Base-by-base conservation (phyloP, 30 jellyfish, hydroid and myxozoan genomes). In the Aurelia coerulea region DNA sequence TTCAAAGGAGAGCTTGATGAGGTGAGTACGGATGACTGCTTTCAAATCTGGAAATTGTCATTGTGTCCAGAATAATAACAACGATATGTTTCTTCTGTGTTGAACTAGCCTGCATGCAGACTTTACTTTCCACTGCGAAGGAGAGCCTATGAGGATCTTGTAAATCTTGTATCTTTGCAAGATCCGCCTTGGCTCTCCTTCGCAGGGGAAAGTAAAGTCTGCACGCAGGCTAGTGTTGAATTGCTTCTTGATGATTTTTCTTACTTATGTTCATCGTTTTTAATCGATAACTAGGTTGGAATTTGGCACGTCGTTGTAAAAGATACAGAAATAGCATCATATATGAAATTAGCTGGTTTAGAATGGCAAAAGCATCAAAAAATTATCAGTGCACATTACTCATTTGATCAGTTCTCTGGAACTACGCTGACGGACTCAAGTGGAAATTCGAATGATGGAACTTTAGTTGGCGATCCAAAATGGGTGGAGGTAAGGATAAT, bases 361-460 rank as follows among this genome's bases (percentile, higher is more conserved):
- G 92, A 84, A 56, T 94, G 99, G 99, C 97, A 92, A 14, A 79
- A 84, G 66, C 99, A 94, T 71, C 97, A 88, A 79, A 92, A 86
- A 41, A 65, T 89, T 11, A 66, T 94, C 31, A 81, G 90, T 63
- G 99, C 97, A 5, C 97, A 94, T 54, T 94, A 81, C 60, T 76
- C 92, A 14, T 74, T 94, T 33, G 97, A 94, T 88, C 97, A 94
- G 54, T 64, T 79, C 39, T 79, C 96, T 50, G 93, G 96, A 15
- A 33, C 92, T 10, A 73, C 54, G 29, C 80, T 94, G 18, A 62
- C 74, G 5, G 99, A 94, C 54, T 71, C 89, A 32, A 89, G 99
- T 49, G 97, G 91, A 63, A 75, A 72, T 41, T 77, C 87, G 3
- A 73, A 94, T 58, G 73, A 80, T 85, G 99, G 94, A 46, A 79